Evolutionary conservation across 2,113 vertebrate species (phyloP).

Genomic region (Copsychus sechellarum): DNA sequence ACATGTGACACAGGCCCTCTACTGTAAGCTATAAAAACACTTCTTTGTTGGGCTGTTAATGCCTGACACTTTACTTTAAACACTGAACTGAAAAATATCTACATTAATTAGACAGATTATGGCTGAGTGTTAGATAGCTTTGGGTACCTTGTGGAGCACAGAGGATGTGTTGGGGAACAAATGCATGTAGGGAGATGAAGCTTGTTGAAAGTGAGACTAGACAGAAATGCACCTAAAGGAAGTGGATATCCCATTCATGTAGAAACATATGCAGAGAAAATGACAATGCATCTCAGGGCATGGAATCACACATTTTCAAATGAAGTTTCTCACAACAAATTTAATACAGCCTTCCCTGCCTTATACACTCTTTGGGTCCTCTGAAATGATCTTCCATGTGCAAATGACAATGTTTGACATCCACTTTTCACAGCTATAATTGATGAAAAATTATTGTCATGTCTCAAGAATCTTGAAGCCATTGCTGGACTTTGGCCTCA

Average conservation of each 20-base stretch:
- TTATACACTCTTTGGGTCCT: background rate
- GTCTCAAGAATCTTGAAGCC: background rate
- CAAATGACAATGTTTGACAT: background rate
- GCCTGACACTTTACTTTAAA: background rate
- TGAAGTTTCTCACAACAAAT: background rate
- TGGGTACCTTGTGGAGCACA: rapidly evolving
- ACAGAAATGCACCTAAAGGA: background rate
- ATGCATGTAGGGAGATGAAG: background rate
- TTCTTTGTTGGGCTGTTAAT: background rate
- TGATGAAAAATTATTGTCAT: background rate
- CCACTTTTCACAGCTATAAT: background rate
- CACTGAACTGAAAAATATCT: background rate
- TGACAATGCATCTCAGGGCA: background rate
- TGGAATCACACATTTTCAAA: background rate
- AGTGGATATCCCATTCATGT: background rate
- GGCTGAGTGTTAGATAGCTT: background rate
- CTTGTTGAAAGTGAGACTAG: background rate
- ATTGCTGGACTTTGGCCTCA: background rate
- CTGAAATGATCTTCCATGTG: background rate
- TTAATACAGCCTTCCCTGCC: background rate
- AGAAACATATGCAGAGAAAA: background rate
- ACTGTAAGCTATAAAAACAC: background rate
- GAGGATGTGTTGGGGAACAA: background rate
- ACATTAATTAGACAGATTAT: background rate
- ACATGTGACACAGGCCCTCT: background rate